Evolutionary conservation across 2,888 invertebrate species (phyloP).

Genomic region (Hypercompe scribonia): DNA sequence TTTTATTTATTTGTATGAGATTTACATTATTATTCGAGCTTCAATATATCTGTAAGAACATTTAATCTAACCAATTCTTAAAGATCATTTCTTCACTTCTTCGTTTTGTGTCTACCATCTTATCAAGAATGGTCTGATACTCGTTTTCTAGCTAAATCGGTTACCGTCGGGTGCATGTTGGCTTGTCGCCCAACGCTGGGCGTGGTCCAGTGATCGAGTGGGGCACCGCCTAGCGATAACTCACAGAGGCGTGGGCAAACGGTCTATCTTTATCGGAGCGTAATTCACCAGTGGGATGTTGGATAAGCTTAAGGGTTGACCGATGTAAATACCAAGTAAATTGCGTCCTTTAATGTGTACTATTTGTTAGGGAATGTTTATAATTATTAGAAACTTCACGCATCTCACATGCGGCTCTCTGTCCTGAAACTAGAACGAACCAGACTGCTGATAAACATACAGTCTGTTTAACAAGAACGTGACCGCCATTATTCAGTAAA

Average conservation of each 20-base stretch:
- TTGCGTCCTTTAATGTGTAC: not conserved
- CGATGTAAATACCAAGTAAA: not conserved
- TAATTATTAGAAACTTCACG: not conserved
- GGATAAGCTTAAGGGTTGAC: constrained; percentile 5
- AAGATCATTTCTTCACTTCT: not conserved
- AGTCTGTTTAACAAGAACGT: no score
- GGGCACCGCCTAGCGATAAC: constrained; percentile 50
- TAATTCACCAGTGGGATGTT: constrained; percentile 14
- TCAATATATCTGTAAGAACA: not conserved
- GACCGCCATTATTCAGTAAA: no score
- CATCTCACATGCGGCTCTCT: no score
- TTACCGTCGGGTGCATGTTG: constrained; percentile 44
- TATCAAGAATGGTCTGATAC: constrained; percentile 4
- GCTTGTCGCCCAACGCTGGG: constrained; percentile 52
- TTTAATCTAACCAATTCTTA: not conserved
- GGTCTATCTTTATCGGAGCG: constrained; percentile 19
- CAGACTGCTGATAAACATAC: no score
- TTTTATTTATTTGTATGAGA: no score
- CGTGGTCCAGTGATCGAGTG: constrained; percentile 50
- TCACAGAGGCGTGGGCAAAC: constrained; percentile 46
- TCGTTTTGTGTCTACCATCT: constrained; percentile 19
- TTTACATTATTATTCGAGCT: no score
- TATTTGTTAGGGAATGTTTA: not conserved
- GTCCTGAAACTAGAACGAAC: no score
- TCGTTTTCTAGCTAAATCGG: constrained; percentile 46